A percentile compares a stretch with the other conserved stretches of the same genome.
These are phyloP conservation scores for Scaptomyza reducta DNA, from an alignment of 2,888 invertebrate genomes.

Conservation along the genomic window DNA sequence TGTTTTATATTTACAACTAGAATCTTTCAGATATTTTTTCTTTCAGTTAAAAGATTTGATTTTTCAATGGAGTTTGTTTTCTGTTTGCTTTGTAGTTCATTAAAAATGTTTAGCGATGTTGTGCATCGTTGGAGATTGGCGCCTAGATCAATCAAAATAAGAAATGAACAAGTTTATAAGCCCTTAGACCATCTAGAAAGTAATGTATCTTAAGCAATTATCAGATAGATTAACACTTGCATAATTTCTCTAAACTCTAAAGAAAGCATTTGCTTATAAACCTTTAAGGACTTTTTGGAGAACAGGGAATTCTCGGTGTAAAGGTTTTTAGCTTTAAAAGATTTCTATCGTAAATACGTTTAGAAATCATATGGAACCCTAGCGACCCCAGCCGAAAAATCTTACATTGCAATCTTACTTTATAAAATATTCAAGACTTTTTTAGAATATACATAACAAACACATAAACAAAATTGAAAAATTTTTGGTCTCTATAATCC, in stretches of 20 bases:
- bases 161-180: background rate
- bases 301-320: background rate
- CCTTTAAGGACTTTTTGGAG: no score
- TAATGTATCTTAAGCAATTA: no score
- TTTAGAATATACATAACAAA: background rate
- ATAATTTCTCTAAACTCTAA: no score
- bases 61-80: conserved; percentile 34
- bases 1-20: conserved; percentile 29
- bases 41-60: conserved; percentile 2
- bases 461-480: background rate
- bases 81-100: conserved; percentile 67
- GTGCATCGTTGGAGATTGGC: conserved; percentile 48
- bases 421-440: no score
- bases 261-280: no score
- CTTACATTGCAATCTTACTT: background rate
- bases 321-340: no score
- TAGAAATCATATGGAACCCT: background rate
- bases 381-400: no score
- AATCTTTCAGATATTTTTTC: background rate
- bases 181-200: background rate
- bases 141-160: conserved; percentile 32
- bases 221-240: no score
- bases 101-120: conserved; percentile 74
- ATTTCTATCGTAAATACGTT: no score
- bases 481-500: background rate